These are phyloP conservation scores for Megaceryle alcyon DNA, from an alignment of 2,797 vertebrate species.

Conservation along the genomic window DNA sequence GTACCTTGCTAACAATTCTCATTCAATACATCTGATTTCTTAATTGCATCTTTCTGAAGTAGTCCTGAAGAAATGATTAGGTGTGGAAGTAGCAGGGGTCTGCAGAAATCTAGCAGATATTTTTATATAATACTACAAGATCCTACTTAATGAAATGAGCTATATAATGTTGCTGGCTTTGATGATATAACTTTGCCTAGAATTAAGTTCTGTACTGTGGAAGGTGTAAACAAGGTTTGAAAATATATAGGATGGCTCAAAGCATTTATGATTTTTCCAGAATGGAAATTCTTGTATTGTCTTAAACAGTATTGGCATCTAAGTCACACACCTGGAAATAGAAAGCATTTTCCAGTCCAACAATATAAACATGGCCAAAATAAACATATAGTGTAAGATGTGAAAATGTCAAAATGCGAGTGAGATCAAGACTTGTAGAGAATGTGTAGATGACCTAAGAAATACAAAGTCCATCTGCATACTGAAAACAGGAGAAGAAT, in stretches of 20 bases:
- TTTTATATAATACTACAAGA: background rate
- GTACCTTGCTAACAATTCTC: background rate
- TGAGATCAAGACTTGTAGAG: background rate
- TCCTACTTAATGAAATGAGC: background rate
- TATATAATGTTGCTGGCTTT: background rate
- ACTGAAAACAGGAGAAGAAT: background rate
- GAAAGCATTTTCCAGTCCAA: background rate
- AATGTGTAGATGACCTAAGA: background rate
- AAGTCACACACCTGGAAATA: background rate
- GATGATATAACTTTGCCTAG: background rate
- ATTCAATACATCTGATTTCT: background rate
- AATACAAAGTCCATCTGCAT: background rate
- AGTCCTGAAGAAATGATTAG: background rate
- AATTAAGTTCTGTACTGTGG: background rate
- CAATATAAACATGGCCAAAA: background rate
- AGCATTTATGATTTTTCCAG: background rate
- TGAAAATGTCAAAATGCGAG: background rate
- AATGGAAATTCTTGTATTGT: background rate
- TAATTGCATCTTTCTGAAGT: background rate
- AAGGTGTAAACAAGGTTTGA: background rate
- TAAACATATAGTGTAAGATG: rapidly evolving
- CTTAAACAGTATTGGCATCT: background rate
- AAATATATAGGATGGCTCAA: background rate
- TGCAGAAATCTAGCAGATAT: background rate
- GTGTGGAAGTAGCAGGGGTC: background rate